Evolutionary conservation across 2,113 vertebrate species (phyloP), one percentile per base, ranked within the genome.

Genomic region (Monopterus albus): DNA sequence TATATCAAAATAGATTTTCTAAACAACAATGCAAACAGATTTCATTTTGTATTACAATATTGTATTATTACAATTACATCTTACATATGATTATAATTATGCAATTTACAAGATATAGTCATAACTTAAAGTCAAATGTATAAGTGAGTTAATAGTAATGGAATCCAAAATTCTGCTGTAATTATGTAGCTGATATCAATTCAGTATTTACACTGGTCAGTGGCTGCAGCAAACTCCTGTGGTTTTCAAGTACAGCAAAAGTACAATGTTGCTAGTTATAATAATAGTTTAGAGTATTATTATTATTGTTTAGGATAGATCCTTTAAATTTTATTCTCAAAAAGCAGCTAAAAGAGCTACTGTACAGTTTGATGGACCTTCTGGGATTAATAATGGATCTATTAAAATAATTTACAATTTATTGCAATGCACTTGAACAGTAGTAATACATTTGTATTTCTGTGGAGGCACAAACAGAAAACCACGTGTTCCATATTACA

Each of bases 401-500:
- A n/a, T 45, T 50, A 65, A 58, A 75, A 65, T 55, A 42, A 81
- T 82, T 53, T 70, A 60, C 21, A 40, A 11, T 67, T 71, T n/a
- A 40, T 47, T 72, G 13, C 26, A 64, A 45, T 56, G 46, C 11
- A 70, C 79, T 29, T 58, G 8, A 60, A 63, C 46, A 67, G 52
- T 58, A 61, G 69, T 26, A 43, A 56, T 60, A 36, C 5, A 74
- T 78, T 82, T 78, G 64, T 18, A 52, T 78, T 78, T 61, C 55
- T 62, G 74, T 62, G 55, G 60, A 74, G 65, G 70, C 59, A 65
- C 46, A 66, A 72, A 70, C 59, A 78, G 39, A 81, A 60, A 70
- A 68, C 73, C 69, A 76, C 85, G 75, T 74, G 71, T 72, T 46
- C 45, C 38, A 29, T 46, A 87, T 75, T 84, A 63, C 39, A 46